A percentile compares a stretch with the other conserved stretches of the same genome.
Evolutionary conservation across 2,113 vertebrate genomes (phyloP).

Genomic region (Acanthisitta chloris): DNA sequence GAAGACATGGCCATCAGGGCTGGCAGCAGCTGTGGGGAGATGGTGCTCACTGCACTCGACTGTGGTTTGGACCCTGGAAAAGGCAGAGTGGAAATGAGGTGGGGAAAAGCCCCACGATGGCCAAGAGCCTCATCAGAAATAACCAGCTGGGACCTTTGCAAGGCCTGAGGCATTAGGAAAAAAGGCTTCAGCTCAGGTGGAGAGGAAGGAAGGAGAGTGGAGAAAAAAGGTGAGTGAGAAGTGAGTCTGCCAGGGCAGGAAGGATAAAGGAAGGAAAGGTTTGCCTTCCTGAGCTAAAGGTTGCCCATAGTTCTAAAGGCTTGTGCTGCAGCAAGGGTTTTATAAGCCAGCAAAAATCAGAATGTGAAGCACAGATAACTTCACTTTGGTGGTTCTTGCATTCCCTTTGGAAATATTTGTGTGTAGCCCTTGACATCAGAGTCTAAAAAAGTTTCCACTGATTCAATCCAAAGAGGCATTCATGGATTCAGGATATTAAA

Average conservation of each 20-base stretch:
- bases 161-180: not conserved
- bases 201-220: not conserved
- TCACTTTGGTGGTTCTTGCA: not conserved
- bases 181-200: not conserved
- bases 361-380: not conserved
- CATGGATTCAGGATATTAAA: not conserved
- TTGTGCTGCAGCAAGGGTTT: not conserved
- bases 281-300: not conserved
- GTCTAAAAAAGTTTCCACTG: not conserved
- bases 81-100: not conserved
- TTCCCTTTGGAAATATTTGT: not conserved
- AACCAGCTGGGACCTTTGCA: not conserved
- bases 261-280: not conserved
- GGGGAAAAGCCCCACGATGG: not conserved
- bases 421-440: not conserved
- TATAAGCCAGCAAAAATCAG: not conserved
- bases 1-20: not conserved
- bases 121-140: not conserved
- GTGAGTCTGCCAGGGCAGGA: not conserved
- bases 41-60: not conserved
- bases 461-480: not conserved
- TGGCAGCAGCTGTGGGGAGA: not conserved
- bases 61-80: fast-evolving
- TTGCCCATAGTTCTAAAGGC: not conserved
- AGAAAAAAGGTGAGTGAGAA: not conserved